Base-by-base conservation (phyloP, 2,888 invertebrate genomes). In the Drosophila antonietae region DNA sequence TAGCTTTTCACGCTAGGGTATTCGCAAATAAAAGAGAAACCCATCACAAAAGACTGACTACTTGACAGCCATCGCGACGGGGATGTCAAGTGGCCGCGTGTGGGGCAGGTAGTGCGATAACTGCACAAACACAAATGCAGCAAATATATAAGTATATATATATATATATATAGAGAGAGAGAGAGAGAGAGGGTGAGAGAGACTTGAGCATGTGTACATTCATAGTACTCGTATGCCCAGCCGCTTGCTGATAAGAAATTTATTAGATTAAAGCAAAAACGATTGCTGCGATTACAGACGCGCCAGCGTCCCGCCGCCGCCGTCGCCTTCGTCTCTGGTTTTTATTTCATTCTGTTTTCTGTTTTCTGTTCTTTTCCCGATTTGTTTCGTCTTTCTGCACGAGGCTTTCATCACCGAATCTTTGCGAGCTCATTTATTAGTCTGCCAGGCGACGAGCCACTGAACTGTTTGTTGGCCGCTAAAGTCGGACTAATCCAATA, bases 251-350 rank as follows among this genome's bases (percentile, higher is more conserved):
- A 87, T 87, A 90, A 87, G 90, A 83, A 90, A 80, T 87, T 83
- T 87, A 87, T 88, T 90, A 88, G 90, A 87, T 87, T 87, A 90
- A 88, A 76, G 87, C 83, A 73, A 73, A 68, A 71, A 66, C 86
- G 83, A 86, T 90, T 81, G 73, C 78, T 66, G 73, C 73, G 84
- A 88, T 84, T 84, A 83, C 78, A 88, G 73, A 65, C 71, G n/a
- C 69, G 75, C 63, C 51, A 55, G 58, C 18, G 55, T 39, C 33
- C 28, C 62, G 37, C 31, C 62, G 47, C n/a, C 37, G 69, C 59
- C 67, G 57, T 28, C 6, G 28, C 55, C 62, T 61, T 60, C 20
- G 37, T 37, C 55, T 51, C 55, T 47, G 57, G 57, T 31, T 53
- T 12, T 72, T 49, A 46, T 28, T 46, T 23, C 66, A 39, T 49